Conservation (phyloP, 1,140 invertebrate genomes). For the Tetramorium simillimum region DNA sequence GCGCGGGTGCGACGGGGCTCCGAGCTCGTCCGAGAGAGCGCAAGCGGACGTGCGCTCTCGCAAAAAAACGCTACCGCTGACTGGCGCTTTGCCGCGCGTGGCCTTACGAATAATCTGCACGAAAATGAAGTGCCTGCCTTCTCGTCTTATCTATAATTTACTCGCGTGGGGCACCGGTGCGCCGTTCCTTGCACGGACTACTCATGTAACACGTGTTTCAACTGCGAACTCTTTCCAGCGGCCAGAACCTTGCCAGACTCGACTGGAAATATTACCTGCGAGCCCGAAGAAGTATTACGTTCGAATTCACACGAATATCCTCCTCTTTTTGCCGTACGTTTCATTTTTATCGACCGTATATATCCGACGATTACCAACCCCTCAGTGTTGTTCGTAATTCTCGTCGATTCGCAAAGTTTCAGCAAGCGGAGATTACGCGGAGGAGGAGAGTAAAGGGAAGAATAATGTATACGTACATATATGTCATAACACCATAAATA, state of each 20-base stretch:
- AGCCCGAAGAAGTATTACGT: conserved; percentile 40
- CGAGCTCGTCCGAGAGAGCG: conserved; percentile 10
- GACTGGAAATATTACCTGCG: conserved; percentile 31
- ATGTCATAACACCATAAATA: not conserved
- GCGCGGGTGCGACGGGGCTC: not conserved
- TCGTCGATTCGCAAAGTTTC: not conserved
- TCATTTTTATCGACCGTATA: conserved; percentile 16
- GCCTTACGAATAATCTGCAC: conserved; percentile 51
- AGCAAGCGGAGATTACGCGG: not conserved
- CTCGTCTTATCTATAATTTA: conserved; percentile 58
- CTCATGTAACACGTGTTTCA: conserved; percentile 55
- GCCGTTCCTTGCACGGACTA: conserved; percentile 38
- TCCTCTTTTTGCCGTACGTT: not conserved
- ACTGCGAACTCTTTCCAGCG: conserved; percentile 33
- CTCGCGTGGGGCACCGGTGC: conserved; percentile 37
- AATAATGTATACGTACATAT: not conserved
- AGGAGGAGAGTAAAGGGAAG: not conserved
- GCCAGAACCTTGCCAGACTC: conserved; percentile 28
- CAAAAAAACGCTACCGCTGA: not conserved
- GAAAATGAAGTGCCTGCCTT: conserved; percentile 61
- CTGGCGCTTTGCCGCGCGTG: not conserved
- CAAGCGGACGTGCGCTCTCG: conserved; percentile 27
- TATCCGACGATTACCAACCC: conserved; percentile 8
- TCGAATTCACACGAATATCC: conserved; percentile 34
- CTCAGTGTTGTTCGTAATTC: not conserved